These are phyloP conservation scores for Bubalus kerabau DNA, from an alignment of 2,113 vertebrate genomes.

Conservation along the genomic window DNA sequence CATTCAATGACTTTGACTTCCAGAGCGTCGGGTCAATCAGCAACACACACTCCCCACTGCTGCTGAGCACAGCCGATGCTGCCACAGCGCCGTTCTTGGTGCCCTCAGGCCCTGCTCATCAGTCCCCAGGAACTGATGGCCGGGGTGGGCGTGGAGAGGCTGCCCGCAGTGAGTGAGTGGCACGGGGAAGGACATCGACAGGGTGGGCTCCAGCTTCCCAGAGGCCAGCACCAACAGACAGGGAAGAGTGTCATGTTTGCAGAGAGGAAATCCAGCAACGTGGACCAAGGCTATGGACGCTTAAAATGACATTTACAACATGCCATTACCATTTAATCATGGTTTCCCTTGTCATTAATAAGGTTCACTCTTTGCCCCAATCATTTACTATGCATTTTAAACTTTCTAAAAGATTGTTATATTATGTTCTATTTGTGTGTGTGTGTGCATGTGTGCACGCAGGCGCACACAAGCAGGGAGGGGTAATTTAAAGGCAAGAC, in stretches of 20 bases:
- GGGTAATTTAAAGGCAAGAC: constrained; percentile 93
- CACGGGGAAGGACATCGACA: background rate
- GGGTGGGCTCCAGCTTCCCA: constrained; percentile 58
- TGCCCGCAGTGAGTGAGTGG: constrained; percentile 62
- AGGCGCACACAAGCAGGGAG: constrained; percentile 52
- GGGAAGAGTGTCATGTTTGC: constrained; percentile 57
- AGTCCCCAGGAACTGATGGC: constrained; percentile 57
- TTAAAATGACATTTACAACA: constrained; percentile 79
- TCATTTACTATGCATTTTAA: constrained; percentile 73
- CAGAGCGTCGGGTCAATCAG: background rate
- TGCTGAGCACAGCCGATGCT: constrained; percentile 4
- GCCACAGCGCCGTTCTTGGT: constrained; percentile 30
- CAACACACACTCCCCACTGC: background rate
- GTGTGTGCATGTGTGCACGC: background rate
- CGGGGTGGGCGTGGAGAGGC: constrained; percentile 58
- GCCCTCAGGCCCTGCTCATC: constrained; percentile 41
- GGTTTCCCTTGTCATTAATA: constrained; percentile 65
- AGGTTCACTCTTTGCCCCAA: constrained; percentile 70
- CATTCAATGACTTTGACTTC: constrained; percentile 39
- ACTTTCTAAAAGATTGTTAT: constrained; percentile 80
- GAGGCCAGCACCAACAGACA: constrained; percentile 70
- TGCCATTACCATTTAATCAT: constrained; percentile 73
- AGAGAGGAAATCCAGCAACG: constrained; percentile 77
- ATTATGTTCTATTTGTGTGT: constrained; percentile 80
- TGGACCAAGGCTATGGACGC: constrained; percentile 77